Evolutionary conservation across 2,797 vertebrate species (phyloP).

Genomic region (Morus bassanus): DNA sequence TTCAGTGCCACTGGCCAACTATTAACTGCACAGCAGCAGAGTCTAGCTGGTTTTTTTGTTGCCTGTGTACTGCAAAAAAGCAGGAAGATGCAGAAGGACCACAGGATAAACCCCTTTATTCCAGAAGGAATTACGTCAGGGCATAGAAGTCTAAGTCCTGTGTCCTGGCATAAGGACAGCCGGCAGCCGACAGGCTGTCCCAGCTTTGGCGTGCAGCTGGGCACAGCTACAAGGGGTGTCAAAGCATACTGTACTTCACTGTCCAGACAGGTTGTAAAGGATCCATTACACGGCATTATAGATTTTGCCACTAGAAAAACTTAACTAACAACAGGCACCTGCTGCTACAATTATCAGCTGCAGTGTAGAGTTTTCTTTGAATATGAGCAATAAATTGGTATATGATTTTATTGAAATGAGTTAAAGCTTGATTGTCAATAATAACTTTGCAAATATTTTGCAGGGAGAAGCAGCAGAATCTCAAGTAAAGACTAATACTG

Average conservation of each 20-base stretch:
- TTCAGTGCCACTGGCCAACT: no score
- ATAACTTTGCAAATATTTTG: background rate
- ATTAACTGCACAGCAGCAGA: background rate
- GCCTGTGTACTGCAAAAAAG: no score
- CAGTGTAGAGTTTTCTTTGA: background rate
- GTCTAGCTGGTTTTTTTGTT: no score
- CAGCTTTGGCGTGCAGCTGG: background rate
- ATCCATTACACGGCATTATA: no score
- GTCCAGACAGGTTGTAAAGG: background rate
- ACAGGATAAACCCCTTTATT: background rate
- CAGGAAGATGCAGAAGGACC: background rate
- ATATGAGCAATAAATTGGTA: background rate
- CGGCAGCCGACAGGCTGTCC: background rate
- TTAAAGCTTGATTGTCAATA: rapidly evolving
- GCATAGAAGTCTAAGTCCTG: background rate
- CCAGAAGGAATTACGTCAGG: background rate
- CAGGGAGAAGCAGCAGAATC: background rate
- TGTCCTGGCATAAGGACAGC: background rate
- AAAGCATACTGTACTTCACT: background rate
- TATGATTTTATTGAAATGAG: background rate
- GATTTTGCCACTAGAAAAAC: background rate
- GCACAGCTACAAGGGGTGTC: background rate
- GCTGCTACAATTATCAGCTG: background rate
- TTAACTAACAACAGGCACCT: background rate
- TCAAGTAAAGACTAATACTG: background rate